A percentile compares a stretch with the other conserved stretches of the same genome.
Conservation (phyloP, 2,113 vertebrate species). For the Elaphurus davidianus region DNA sequence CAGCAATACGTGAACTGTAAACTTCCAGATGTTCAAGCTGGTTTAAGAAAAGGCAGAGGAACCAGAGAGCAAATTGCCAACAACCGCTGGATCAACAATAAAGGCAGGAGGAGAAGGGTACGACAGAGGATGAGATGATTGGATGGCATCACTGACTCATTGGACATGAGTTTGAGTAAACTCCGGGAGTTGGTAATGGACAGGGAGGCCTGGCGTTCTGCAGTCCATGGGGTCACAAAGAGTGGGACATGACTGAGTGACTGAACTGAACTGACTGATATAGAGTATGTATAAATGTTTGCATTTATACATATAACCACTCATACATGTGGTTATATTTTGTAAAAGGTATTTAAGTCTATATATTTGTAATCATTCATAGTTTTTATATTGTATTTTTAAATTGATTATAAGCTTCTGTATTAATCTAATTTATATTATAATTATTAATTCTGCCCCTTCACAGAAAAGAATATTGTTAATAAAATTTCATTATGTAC, state of each 20-base stretch:
- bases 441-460: background rate
- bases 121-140: background rate
- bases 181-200: background rate
- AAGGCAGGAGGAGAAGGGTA: background rate
- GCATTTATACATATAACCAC: background rate
- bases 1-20: too few species aligned
- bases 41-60: too few species aligned
- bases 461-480: background rate
- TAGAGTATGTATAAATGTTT: background rate
- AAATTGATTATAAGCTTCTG: background rate
- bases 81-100: too few species aligned
- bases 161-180: background rate
- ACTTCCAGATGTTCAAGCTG: too few species aligned
- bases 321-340: background rate
- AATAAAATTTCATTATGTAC: background rate
- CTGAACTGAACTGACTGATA: background rate
- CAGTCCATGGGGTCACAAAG: background rate
- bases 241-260: background rate
- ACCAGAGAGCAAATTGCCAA: too few species aligned
- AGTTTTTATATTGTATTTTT: background rate
- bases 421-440: background rate
- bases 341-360: background rate
- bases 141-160: background rate
- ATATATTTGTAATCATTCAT: background rate
- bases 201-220: background rate